Conservation (phyloP, 1,140 invertebrate genomes). For the Diploscapter pachys region DNA sequence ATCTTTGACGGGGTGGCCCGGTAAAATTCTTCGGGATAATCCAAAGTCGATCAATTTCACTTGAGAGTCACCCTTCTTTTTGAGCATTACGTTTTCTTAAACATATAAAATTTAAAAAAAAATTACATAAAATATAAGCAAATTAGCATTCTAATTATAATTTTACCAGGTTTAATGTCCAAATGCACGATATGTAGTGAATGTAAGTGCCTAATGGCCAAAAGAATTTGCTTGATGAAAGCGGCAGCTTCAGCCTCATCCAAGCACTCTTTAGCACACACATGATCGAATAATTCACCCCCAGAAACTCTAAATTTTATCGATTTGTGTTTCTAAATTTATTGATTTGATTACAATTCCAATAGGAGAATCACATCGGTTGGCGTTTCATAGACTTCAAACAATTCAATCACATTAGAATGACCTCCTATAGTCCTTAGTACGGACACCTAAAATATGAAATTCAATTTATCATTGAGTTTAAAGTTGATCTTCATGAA, state of each 20-base stretch:
- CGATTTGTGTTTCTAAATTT: neutral
- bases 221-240: slow-evolving; percentile 65
- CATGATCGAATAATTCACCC: slow-evolving; percentile 66
- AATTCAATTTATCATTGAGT: slow-evolving; percentile 33
- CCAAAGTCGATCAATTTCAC: slow-evolving; percentile 72
- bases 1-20: slow-evolving; percentile 58
- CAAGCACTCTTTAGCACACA: slow-evolving; percentile 65
- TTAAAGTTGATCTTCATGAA: neutral
- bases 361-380: slow-evolving; percentile 64
- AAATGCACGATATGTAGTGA: slow-evolving; percentile 63
- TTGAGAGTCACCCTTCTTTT: slow-evolving; percentile 60
- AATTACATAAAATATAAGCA: slow-evolving; percentile 1
- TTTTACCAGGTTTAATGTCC: slow-evolving; percentile 62
- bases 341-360: slow-evolving; percentile 62
- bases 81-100: slow-evolving; percentile 65
- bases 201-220: slow-evolving; percentile 64
- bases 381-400: slow-evolving; percentile 64
- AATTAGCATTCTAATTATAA: slow-evolving; percentile 3
- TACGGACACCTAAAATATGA: slow-evolving; percentile 49
- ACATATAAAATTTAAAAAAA: slow-evolving; percentile 13
- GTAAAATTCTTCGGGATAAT: slow-evolving; percentile 65
- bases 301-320: slow-evolving; percentile 63
- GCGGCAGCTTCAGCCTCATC: slow-evolving; percentile 64
- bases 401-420: slow-evolving; percentile 64
- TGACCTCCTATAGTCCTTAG: slow-evolving; percentile 63